Evolutionary conservation across 1,140 invertebrate species (phyloP).

Genomic region (Anoplophora glabripennis): DNA sequence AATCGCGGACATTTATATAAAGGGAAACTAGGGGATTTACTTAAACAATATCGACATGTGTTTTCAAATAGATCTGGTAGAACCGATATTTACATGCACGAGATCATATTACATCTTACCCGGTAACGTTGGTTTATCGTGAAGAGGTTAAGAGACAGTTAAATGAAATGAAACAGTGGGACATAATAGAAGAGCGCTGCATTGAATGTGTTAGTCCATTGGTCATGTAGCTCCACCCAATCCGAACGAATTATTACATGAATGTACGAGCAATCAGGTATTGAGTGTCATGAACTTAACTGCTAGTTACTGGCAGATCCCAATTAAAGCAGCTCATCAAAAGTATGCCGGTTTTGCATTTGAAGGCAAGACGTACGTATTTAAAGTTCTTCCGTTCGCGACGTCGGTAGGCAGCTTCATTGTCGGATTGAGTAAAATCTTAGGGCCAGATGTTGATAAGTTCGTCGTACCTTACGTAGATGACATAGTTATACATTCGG

Average conservation of each 20-base stretch:
- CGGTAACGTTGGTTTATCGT: too few relatives aligned
- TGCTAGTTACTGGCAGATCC: neutral
- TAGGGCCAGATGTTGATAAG: neutral
- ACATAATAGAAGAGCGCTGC: too few relatives aligned
- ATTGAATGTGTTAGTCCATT: too few relatives aligned
- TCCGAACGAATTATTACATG: neutral
- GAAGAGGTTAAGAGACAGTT: too few relatives aligned
- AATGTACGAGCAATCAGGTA: neutral
- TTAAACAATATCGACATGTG: too few relatives aligned
- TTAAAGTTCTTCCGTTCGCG: neutral
- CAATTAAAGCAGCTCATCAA: neutral
- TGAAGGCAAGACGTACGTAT: neutral
- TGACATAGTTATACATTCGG: conserved; percentile 51
- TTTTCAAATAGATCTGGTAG: too few relatives aligned
- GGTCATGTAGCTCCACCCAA: neutral
- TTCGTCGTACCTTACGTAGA: conserved; percentile 33
- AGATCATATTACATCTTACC: too few relatives aligned
- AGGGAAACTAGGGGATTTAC: too few relatives aligned
- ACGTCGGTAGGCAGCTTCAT: neutral
- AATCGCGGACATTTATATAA: too few relatives aligned
- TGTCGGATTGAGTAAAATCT: neutral
- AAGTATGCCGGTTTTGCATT: neutral
- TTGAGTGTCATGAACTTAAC: neutral
- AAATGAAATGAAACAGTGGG: too few relatives aligned
- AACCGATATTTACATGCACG: too few relatives aligned